Percentiles rank a stretch among this genome's conserved stretches.
These are phyloP conservation scores for Apodemia zela DNA, from an alignment of 2,888 invertebrate species.

Conservation along the genomic window DNA sequence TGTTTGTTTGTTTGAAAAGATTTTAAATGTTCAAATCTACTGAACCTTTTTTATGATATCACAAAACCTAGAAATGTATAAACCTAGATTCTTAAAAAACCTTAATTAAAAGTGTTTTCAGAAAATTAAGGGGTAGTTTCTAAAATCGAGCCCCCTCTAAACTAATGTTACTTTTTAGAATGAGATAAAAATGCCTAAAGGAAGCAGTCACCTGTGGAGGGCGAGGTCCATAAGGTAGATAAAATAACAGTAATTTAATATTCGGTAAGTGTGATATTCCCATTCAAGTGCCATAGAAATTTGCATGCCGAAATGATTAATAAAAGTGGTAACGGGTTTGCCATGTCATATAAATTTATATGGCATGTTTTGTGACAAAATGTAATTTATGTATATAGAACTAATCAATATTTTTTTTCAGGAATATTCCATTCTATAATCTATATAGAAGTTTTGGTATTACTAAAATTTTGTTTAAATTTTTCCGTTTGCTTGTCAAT, in stretches of 20 bases:
- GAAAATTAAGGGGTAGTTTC: no score
- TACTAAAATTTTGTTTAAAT: not conserved
- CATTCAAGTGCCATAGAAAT: constrained; percentile 13
- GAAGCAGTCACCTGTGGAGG: constrained; percentile 53
- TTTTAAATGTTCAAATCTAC: not conserved
- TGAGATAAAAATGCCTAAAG: constrained; percentile 29
- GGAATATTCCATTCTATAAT: constrained; percentile 1
- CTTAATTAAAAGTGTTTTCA: no score
- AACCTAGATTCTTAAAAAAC: no score
- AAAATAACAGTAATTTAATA: constrained; percentile 32
- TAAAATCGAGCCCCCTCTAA: constrained; percentile 15
- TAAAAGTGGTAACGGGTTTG: constrained; percentile 3
- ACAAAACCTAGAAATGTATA: no score
- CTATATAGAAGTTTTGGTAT: constrained; percentile 9
- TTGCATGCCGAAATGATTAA: constrained; percentile 3
- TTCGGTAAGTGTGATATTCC: constrained; percentile 8
- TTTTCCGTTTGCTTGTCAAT: no score
- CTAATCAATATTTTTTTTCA: not conserved
- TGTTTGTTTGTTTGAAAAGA: constrained; percentile 7
- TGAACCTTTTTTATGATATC: not conserved
- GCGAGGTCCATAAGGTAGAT: constrained; percentile 63
- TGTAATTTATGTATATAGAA: constrained; percentile 6
- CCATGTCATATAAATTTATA: not conserved
- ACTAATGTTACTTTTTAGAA: constrained; percentile 23
- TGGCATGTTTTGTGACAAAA: not conserved